These are phyloP conservation scores for Anguilla marmorata DNA, from an alignment of 2,797 vertebrate species.

Conservation along the genomic window DNA sequence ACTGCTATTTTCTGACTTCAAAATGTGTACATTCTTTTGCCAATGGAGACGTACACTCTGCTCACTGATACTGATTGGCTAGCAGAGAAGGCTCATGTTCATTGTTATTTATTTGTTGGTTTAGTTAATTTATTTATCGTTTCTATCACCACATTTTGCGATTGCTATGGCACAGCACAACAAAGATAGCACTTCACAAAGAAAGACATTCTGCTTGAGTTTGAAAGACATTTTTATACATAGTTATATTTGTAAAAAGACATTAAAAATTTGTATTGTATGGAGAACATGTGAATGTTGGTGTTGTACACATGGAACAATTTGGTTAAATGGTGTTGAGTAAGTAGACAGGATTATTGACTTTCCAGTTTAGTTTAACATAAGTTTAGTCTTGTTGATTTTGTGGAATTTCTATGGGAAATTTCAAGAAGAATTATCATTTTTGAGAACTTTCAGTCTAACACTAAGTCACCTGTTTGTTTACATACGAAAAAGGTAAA, in stretches of 20 bases:
- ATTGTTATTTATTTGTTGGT: neutral
- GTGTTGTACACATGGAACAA: conserved; percentile 33
- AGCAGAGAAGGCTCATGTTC: neutral
- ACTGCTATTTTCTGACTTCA: neutral
- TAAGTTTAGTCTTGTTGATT: conserved; percentile 47
- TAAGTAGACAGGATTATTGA: conserved; percentile 36
- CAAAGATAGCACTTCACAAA: conserved; percentile 16
- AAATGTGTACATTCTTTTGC: neutral
- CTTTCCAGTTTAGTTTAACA: conserved; percentile 40
- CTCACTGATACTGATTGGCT: neutral
- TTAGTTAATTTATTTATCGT: neutral
- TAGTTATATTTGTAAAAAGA: conserved; percentile 25
- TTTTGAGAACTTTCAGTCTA: conserved; percentile 38
- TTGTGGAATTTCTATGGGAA: conserved; percentile 50
- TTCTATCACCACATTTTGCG: neutral
- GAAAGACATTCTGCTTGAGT: conserved; percentile 22
- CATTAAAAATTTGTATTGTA: conserved; percentile 24
- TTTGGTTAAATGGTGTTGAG: conserved; percentile 45
- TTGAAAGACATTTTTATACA: conserved; percentile 35
- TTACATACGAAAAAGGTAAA: conserved; percentile 9
- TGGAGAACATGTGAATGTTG: conserved; percentile 12
- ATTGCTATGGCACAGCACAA: conserved; percentile 33
- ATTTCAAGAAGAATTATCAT: conserved; percentile 43
- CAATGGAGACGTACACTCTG: neutral
- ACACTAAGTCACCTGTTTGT: conserved; percentile 28